Evolutionary conservation across 2,113 vertebrate species (phyloP).

Genomic region (Ceyx cyanopectus): DNA sequence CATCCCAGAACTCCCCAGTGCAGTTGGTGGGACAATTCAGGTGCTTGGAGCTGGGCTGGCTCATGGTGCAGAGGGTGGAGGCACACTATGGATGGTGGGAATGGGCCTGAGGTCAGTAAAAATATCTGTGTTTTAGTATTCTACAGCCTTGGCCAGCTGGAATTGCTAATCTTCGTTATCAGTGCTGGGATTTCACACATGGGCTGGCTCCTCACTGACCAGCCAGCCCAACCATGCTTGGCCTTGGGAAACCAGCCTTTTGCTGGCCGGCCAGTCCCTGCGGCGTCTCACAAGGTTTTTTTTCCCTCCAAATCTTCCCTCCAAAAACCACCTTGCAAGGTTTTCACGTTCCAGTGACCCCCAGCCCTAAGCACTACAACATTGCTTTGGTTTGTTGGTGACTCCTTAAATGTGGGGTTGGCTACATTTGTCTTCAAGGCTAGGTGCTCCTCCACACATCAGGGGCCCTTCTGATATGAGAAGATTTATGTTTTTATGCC

Average conservation of each 20-base stretch:
- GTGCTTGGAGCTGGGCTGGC: too few species aligned
- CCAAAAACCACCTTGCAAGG: background rate
- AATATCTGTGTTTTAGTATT: too few species aligned
- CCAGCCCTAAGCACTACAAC: background rate
- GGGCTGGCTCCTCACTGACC: too few species aligned
- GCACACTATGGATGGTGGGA: too few species aligned
- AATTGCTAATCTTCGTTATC: too few species aligned
- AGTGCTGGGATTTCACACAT: too few species aligned
- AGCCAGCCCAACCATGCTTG: background rate
- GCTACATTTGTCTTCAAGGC: fast-evolving
- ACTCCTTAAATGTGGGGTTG: background rate
- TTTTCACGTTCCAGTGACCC: fast-evolving
- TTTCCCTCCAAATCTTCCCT: background rate
- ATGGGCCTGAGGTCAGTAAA: too few species aligned
- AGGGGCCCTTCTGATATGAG: background rate
- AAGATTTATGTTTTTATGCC: background rate
- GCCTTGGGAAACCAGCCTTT: background rate
- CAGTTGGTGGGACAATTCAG: too few species aligned
- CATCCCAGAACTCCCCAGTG: too few species aligned
- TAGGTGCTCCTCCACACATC: fast-evolving
- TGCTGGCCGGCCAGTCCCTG: background rate
- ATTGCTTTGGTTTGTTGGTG: background rate
- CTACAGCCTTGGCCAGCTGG: too few species aligned
- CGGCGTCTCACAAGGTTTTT: background rate
- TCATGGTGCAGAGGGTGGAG: too few species aligned